phyloP scores from a whole-genome alignment of 2,888 invertebrate genomes.

The Amiota communis region DNA sequence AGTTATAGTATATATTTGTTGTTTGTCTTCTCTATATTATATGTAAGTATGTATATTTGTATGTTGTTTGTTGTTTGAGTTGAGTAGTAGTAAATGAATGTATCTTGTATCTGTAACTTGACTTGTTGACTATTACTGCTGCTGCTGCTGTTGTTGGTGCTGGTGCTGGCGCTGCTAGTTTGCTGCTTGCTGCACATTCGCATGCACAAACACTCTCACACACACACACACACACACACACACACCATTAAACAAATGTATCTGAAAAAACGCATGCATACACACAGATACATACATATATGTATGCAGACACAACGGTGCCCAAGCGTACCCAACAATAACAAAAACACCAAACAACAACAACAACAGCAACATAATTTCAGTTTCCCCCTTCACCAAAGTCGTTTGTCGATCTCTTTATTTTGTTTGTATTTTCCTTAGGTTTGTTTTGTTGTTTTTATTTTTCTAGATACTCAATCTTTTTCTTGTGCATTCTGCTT shows the following conservation, averaged over 20 bases:
- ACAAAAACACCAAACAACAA: not conserved
- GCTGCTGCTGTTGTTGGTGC: constrained; percentile 24
- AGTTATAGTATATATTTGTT: too few relatives aligned
- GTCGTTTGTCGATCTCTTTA: constrained; percentile 19
- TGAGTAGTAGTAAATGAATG: constrained; percentile 32
- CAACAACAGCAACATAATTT: constrained; percentile 25
- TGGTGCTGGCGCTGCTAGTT: too few relatives aligned
- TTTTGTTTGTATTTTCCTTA: not conserved
- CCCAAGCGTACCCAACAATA: constrained; percentile 13
- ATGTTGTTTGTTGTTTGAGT: not conserved
- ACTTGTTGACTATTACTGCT: constrained; percentile 49
- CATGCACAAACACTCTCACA: not conserved
- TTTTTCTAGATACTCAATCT: not conserved
- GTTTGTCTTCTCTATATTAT: not conserved
- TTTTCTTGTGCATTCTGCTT: not conserved
- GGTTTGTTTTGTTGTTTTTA: not conserved
- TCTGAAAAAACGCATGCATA: too few relatives aligned
- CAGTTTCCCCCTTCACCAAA: constrained; percentile 29
- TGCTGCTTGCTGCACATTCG: not conserved
- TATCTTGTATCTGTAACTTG: constrained; percentile 40
- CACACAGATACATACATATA: not conserved
- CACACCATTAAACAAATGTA: not conserved
- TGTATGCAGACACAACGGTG: not conserved
- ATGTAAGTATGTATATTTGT: constrained; percentile 26
- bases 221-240: constrained; percentile 18